phyloP scores from a whole-genome alignment of 2,113 vertebrate genomes.

The Pao palembangensis region DNA sequence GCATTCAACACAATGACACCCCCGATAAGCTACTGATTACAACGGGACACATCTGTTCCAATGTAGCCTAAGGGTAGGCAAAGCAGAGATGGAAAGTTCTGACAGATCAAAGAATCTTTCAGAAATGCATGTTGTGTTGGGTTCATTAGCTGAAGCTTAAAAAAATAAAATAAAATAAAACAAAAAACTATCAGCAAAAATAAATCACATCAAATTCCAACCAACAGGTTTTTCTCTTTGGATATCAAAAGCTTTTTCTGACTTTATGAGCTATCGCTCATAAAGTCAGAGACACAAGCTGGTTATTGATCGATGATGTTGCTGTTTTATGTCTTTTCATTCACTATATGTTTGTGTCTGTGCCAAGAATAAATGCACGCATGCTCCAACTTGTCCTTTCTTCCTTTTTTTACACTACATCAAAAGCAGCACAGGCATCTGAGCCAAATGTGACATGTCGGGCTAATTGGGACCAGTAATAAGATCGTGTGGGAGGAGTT shows the following conservation, averaged over 20 bases:
- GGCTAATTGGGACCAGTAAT: slow-evolving; percentile 69
- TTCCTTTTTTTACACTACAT: slow-evolving; percentile 51
- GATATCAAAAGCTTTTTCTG: slow-evolving; percentile 39
- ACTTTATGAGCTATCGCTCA: slow-evolving; percentile 41
- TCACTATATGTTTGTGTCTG: slow-evolving; percentile 51
- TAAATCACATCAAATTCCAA: too few species aligned
- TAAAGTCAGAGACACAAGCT: slow-evolving; percentile 51
- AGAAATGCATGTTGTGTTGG: too few species aligned
- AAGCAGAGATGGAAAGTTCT: slow-evolving; percentile 31
- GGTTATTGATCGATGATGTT: slow-evolving; percentile 54
- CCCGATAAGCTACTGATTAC: slow-evolving; percentile 52
- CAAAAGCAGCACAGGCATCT: neutral
- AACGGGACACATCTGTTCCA: slow-evolving; percentile 32
- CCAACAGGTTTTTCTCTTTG: neutral
- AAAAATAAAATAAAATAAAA: too few species aligned
- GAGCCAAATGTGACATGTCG: slow-evolving; percentile 54
- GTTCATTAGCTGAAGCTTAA: too few species aligned
- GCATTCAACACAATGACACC: slow-evolving; percentile 35
- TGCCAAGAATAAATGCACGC: slow-evolving; percentile 49
- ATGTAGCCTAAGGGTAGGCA: slow-evolving; percentile 6
- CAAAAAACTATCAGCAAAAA: too few species aligned
- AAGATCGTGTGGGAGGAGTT: slow-evolving; percentile 60
- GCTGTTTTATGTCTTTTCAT: slow-evolving; percentile 51
- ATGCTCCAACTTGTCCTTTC: slow-evolving; percentile 22
- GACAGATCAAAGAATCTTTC: slow-evolving; percentile 40